These are phyloP conservation scores for Ophion obscuratus DNA, from an alignment of 2,888 invertebrate species.

Conservation along the genomic window DNA sequence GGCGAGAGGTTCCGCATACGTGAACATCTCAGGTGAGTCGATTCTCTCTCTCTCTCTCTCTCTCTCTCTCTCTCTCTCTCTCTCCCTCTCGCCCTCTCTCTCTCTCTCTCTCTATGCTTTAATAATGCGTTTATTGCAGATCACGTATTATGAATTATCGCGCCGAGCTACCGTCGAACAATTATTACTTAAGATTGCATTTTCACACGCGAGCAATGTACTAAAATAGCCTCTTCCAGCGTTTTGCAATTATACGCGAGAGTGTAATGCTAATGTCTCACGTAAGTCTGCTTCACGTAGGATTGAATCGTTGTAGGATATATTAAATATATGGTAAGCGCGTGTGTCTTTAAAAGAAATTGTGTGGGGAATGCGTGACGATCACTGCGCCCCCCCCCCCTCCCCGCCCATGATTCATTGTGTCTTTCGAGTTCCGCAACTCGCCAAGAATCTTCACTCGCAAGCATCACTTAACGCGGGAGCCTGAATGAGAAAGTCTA, in stretches of 20 bases:
- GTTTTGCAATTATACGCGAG: slow-evolving; percentile 42
- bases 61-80: not conserved
- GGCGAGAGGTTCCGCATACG: slow-evolving; percentile 33
- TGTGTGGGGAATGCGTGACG: slow-evolving; percentile 20
- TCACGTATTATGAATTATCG: slow-evolving; percentile 58
- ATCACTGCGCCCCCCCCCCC: slow-evolving; percentile 17
- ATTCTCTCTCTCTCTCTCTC: not conserved
- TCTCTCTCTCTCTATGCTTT: slow-evolving; percentile 17
- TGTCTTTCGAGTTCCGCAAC: not conserved
- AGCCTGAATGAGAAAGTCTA: too few relatives aligned
- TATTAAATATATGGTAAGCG: slow-evolving; percentile 27
- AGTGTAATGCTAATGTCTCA: slow-evolving; percentile 31
- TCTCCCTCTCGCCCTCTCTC: not conserved
- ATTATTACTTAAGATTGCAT: slow-evolving; percentile 45
- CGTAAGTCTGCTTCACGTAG: slow-evolving; percentile 35
- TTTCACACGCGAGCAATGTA: slow-evolving; percentile 55
- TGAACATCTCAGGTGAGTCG: slow-evolving; percentile 31
- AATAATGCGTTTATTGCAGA: slow-evolving; percentile 31
- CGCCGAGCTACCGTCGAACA: slow-evolving; percentile 50
- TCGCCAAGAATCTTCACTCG: not conserved
- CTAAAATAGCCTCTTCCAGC: slow-evolving; percentile 19
- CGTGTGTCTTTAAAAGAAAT: slow-evolving; percentile 4
- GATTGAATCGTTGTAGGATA: slow-evolving; percentile 38
- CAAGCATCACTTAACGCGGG: not conserved
- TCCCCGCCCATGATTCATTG: slow-evolving; percentile 9